These are phyloP conservation scores for Philaenus spumarius DNA, from an alignment of 1,140 invertebrate species.

Conservation along the genomic window DNA sequence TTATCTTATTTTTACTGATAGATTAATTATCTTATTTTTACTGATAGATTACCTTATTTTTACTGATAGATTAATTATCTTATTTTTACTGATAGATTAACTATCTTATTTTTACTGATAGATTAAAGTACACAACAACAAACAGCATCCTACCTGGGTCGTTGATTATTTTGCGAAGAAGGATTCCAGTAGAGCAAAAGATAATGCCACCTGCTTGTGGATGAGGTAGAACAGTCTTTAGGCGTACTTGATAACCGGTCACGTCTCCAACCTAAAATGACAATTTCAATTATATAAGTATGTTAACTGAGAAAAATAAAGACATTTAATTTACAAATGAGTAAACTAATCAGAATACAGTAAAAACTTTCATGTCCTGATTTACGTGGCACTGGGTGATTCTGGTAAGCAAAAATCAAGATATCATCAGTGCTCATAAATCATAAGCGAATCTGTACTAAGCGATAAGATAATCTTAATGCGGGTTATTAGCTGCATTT, in stretches of 20 bases:
- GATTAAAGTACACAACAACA: not conserved
- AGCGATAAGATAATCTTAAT: no score
- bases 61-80: not conserved
- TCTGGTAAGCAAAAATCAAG: no score
- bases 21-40: not conserved
- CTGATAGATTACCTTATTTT: not conserved
- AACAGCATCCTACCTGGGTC: slow-evolving; percentile 44
- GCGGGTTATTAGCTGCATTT: no score
- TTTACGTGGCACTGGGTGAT: no score
- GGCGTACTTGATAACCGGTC: slow-evolving; percentile 72
- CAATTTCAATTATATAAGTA: no score
- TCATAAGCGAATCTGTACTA: no score
- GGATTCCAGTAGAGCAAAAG: slow-evolving; percentile 75
- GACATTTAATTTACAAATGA: no score
- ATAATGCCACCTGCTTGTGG: slow-evolving; percentile 62
- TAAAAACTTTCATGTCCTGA: no score
- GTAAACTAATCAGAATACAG: no score
- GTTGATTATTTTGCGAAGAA: slow-evolving; percentile 60
- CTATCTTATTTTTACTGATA: not conserved
- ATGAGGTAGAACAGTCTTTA: slow-evolving; percentile 46
- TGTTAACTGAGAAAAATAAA: no score
- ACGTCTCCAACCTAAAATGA: slow-evolving; percentile 34
- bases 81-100: not conserved
- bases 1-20: not conserved
- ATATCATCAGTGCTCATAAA: no score